These are phyloP conservation scores for Globicephala melas DNA, from an alignment of 2,113 vertebrate species.

Conservation along the genomic window DNA sequence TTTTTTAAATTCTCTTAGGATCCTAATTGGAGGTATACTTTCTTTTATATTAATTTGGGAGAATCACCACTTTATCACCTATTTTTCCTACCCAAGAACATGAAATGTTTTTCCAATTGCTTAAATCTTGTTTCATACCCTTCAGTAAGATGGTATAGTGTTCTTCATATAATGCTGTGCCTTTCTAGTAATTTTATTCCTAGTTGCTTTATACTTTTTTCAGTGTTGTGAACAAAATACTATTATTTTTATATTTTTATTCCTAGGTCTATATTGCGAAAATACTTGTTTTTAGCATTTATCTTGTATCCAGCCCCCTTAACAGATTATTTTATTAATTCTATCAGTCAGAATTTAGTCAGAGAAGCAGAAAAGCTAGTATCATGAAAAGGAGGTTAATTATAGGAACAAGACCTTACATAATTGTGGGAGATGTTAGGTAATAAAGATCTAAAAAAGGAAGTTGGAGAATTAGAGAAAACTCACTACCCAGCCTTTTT, in stretches of 20 bases:
- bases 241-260: conserved; percentile 30
- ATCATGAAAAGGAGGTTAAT: background rate
- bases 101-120: background rate
- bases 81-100: background rate
- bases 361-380: background rate
- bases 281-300: background rate
- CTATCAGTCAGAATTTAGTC: background rate
- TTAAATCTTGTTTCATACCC: background rate
- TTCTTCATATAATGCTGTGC: background rate
- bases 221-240: background rate
- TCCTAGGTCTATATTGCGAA: background rate
- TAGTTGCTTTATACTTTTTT: background rate
- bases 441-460: background rate
- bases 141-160: background rate
- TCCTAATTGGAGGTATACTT: background rate
- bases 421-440: background rate
- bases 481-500: background rate
- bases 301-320: background rate
- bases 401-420: background rate
- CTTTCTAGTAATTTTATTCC: background rate
- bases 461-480: background rate
- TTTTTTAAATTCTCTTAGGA: background rate
- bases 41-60: conserved; percentile 11
- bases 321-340: conserved; percentile 2
- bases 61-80: background rate